Percentiles rank a stretch among this genome's conserved stretches.
Evolutionary conservation across 2,797 vertebrate genomes (phyloP).

Genomic region (Carcharodon carcharias): DNA sequence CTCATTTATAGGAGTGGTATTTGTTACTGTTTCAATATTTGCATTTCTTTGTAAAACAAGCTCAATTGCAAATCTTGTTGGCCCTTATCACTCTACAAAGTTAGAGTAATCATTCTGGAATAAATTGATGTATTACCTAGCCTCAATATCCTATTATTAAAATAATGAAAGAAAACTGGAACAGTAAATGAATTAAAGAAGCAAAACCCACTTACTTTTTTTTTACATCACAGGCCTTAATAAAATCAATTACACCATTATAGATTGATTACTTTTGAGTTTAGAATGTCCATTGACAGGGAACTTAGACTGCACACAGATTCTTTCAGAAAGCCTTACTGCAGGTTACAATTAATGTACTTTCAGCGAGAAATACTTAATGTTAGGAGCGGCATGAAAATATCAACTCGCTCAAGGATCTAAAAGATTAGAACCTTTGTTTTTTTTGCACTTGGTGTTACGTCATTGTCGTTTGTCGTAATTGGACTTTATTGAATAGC

Average conservation of each 20-base stretch:
- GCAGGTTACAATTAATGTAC: neutral
- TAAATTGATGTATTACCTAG: neutral
- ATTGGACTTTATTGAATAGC: neutral
- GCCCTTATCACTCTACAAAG: neutral
- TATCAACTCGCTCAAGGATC: neutral
- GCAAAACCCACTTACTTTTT: neutral
- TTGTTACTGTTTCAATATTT: neutral
- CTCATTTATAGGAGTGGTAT: too few relatives aligned
- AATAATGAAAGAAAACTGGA: neutral
- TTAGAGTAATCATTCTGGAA: neutral
- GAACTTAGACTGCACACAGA: neutral
- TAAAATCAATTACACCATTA: neutral
- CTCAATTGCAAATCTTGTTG: neutral
- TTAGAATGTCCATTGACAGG: neutral
- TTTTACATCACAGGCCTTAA: neutral
- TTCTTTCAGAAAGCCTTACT: neutral
- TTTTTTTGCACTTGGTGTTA: neutral
- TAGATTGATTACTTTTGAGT: neutral
- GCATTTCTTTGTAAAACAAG: neutral
- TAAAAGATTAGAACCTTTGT: neutral
- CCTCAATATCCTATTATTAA: neutral
- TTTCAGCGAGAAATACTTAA: conserved; percentile 9
- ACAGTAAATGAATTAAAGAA: neutral
- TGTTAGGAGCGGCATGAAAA: neutral
- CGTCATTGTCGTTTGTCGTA: neutral